Base-by-base conservation (phyloP, 2,797 vertebrate genomes). In the Clarias platycephalus region DNA sequence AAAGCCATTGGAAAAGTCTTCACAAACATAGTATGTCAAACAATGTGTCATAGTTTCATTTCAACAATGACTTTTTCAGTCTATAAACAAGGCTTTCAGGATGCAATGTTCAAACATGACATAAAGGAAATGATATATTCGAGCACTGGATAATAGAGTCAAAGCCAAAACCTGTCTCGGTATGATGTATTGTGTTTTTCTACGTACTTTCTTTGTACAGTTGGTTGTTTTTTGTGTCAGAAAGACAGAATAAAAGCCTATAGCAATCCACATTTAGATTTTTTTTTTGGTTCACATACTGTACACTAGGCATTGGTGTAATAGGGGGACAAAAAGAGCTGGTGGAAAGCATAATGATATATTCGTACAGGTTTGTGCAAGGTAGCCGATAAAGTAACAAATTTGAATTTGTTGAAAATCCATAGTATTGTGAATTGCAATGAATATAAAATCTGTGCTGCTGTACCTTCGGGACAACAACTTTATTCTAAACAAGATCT, bases 401-500 rank as follows among this genome's bases (percentile, higher is more conserved):
- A 24, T 60, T 58, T 5, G 31, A 37, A 24, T 60, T 58, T 58
- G 20, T 2, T 28, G 16, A 12, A 49, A 63, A 64, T 64, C 24
- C 63, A 28, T 78, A 5, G 24, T 40, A 60, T 58, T 34, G 16
- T 26, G 37, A 79, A 64, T 49, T 49, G 8, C 37, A 22, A 80
- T 64, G 12, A 49, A 64, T 64, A 80, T 49, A 49, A 80, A 80
- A 49, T 12, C 5, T 1, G 16, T 53, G 37, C 62, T 22, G 60
- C 40, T 64, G 37, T 49, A 49, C 77, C 62, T 18, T 49, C 5
- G 60, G 77, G 62, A 79, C 8, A 44, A 44, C 8, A 4, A 20
- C 16, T 80, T 66, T 66, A 66, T 66, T 66, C 40, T 66, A 66
- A 79, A 64, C 7, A n/a, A 79, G 15, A n/a, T 66, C n/a, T 64